Base-by-base conservation (phyloP, 2,797 vertebrate genomes). In the Tachyglossus aculeatus region DNA sequence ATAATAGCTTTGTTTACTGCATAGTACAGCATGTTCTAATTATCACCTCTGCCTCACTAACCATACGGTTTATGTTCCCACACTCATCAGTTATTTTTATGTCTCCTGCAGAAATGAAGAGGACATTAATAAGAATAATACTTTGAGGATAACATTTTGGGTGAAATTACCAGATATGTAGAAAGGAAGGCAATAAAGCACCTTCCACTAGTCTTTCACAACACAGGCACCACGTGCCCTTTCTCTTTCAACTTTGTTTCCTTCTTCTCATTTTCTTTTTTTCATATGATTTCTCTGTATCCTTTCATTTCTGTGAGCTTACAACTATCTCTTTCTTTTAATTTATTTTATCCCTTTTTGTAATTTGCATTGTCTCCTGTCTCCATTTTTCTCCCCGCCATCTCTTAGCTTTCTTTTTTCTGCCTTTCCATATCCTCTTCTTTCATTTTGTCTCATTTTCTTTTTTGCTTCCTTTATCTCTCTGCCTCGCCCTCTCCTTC, bases 1-100 rank as follows among this genome's bases (percentile, higher is more conserved):
- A 87, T 92, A 93, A 93, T 90, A 90, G 91, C 86, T 91, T 91
- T 93, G 91, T 93, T 93, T 92, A 93, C 88, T 89, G 88, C 58
- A 0, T 89, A 85, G 86, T 91, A 88, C 89, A 90, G 84, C 86
- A 85, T 93, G 90, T 91, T 90, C 90, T 92, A 93, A 93, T 92
- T 92, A 91, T 90, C 87, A 90, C 86, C 90, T 89, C 85, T 88
- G 90, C 91, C 88, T 92, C 90, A 90, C 87, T 88, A 92, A 92
- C 87, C 74, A 78, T 90, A 90, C 32, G 24, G 84, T 89, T 92
- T 88, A 90, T 86, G 86, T 91, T 89, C 87, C 87, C 77, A 78
- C 68, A 82, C 82, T 92, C 90, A 89, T 92, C 82, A 71, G 85
- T 91, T 93, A 91, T 92, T 90, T 92, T 92, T 91, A 92, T 91